Evolutionary conservation across 1,140 invertebrate genomes (phyloP).

Genomic region (Bemisia tabaci): DNA sequence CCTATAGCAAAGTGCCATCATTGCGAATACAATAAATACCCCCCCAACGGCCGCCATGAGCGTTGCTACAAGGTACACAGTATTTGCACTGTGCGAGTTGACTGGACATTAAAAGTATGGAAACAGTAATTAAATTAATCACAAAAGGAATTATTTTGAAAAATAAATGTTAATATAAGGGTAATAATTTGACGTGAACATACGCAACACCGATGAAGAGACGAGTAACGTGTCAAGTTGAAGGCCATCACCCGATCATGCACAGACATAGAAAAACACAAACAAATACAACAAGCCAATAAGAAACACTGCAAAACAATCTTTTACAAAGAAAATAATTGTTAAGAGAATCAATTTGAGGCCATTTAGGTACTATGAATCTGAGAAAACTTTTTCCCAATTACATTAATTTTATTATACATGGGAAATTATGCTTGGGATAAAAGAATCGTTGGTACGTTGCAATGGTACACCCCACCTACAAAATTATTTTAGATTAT

Average conservation of each 20-base stretch:
- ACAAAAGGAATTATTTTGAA: neutral
- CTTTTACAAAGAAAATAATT: too few species aligned
- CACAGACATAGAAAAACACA: neutral
- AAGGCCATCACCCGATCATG: neutral
- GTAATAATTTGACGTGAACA: neutral
- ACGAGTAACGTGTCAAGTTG: neutral
- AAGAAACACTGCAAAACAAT: neutral
- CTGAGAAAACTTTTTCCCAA: too few species aligned
- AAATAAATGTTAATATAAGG: neutral
- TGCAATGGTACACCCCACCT: too few species aligned
- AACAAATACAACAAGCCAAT: neutral
- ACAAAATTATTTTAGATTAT: too few species aligned
- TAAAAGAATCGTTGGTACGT: too few species aligned
- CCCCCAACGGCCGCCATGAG: constrained; percentile 96
- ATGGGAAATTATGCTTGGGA: too few species aligned
- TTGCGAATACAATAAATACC: constrained; percentile 94
- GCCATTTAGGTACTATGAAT: too few species aligned
- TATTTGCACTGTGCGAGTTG: constrained; percentile 88
- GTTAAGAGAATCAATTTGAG: too few species aligned
- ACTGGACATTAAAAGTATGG: constrained; percentile 39
- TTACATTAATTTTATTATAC: too few species aligned
- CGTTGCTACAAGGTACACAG: constrained; percentile 90
- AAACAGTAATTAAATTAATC: neutral
- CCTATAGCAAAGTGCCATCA: constrained; percentile 98
- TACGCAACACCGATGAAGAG: neutral